These are phyloP conservation scores for Ascaphus truei DNA, from an alignment of 2,113 vertebrate species.

Conservation along the genomic window DNA sequence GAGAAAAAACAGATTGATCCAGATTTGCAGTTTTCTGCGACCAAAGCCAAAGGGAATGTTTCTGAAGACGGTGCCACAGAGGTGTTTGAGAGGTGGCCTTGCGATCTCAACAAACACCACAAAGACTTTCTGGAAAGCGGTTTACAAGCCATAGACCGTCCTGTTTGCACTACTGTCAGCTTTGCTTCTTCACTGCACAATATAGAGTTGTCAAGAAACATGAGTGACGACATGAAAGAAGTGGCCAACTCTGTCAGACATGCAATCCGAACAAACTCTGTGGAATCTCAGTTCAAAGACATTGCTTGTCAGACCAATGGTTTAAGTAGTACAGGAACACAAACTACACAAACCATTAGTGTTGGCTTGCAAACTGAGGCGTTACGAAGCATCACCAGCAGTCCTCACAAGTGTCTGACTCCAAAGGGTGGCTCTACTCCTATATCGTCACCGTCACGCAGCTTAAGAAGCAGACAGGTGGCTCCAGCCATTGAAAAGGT, in stretches of 20 bases:
- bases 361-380: conserved; percentile 90
- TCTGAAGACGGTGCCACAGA: conserved; percentile 65
- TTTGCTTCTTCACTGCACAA: conserved; percentile 77
- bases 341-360: conserved; percentile 87
- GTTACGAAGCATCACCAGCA: conserved; percentile 84
- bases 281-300: conserved; percentile 69
- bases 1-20: conserved; percentile 59
- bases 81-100: conserved; percentile 77
- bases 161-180: conserved; percentile 77
- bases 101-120: conserved; percentile 68
- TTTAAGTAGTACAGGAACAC: conserved; percentile 77
- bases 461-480: conserved; percentile 81
- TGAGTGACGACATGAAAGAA: conserved; percentile 98
- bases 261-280: conserved; percentile 67
- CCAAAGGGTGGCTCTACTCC: conserved; percentile 84
- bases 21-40: conserved; percentile 67
- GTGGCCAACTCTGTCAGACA: conserved; percentile 89
- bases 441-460: conserved; percentile 88
- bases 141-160: conserved; percentile 58
- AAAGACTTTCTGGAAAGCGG: conserved; percentile 64
- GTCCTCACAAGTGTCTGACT: conserved; percentile 93
- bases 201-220: conserved; percentile 84
- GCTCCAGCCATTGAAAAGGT: conserved; percentile 81
- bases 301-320: conserved; percentile 89
- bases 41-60: conserved; percentile 62